Base-by-base conservation (phyloP, 2,888 invertebrate genomes). In the Pimpla rufipes region DNA sequence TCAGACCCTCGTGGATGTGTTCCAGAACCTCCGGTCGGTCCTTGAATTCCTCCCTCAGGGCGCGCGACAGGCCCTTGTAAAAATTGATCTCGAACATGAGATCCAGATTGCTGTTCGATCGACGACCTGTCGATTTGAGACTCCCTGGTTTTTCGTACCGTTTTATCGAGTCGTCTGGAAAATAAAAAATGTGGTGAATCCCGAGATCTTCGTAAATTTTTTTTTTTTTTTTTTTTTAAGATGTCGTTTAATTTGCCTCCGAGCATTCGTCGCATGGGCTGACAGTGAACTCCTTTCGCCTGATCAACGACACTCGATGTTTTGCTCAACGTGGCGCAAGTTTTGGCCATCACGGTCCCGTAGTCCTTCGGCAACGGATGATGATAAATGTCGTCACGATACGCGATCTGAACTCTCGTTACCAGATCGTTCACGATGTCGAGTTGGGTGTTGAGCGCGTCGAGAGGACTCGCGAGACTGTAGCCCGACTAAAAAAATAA, bases 21-120 rank as follows among this genome's bases (percentile, higher is more conserved):
- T 83, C 64, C 29, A 55, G 68, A 21, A 86, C 62, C 1, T 67
- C 18, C 13, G 83, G 66, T 8, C 82, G 52, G 10, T 79, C 42
- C 13, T 13, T 37, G 23, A 78, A 68, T 59, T 83, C 78, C 0
- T 77, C 37, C 50, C 70, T 75, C 6, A 85, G 77, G 8, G 79
- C 80, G 3, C 66, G 81, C 3, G 84, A 79, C 0, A 86, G 62
- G 5, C 83, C 84, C 70, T 79, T 79, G 62, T 85, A 86, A 59
- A 86, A 83, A 59, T 84, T 70, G 0, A 2, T 64, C 7, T 75
- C 71, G 57, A 75, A 82, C 29, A 59, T 11, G 0, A 42, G 23
- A 10, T 73, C 18, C 0, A 23, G 3, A 21, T 67, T 40, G 75
- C 18, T 82, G 50, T 13, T 18, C 55, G 6, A 13, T 66, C 29